These are phyloP conservation scores for Drosophila mercatorum DNA, from an alignment of 2,888 invertebrate species.

Conservation along the genomic window DNA sequence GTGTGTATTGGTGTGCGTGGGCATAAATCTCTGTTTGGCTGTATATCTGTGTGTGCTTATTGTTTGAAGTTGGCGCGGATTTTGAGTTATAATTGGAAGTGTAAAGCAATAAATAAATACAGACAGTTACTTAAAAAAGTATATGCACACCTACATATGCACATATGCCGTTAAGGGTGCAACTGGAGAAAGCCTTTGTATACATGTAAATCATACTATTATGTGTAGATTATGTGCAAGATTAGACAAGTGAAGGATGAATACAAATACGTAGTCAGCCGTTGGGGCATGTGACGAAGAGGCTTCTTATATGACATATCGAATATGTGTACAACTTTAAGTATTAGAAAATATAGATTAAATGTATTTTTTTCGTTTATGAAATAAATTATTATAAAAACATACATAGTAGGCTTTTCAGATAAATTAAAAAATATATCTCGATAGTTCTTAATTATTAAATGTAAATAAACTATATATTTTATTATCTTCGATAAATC, in stretches of 20 bases:
- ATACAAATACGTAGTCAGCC: background rate
- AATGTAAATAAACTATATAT: no score
- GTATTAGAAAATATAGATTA: no score
- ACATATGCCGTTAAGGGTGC: background rate
- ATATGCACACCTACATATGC: background rate
- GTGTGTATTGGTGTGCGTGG: constrained; percentile 42
- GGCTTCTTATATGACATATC: background rate
- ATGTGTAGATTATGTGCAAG: background rate
- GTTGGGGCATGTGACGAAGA: background rate
- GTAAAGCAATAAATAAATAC: constrained; percentile 68
- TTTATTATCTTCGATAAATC: no score
- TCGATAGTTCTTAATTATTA: no score
- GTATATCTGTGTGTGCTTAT: constrained; percentile 50
- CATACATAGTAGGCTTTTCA: no score
- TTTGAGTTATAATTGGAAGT: constrained; percentile 75
- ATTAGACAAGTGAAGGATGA: background rate
- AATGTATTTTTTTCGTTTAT: background rate
- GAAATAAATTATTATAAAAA: background rate
- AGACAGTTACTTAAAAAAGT: constrained; percentile 14
- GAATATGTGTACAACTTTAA: background rate
- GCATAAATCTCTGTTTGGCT: constrained; percentile 58
- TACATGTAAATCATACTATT: background rate
- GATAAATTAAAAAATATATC: no score
- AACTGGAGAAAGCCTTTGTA: background rate
- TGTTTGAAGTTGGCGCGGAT: constrained; percentile 73